phyloP scores from a whole-genome alignment of 2,797 vertebrate genomes.

The Phataginus tetradactyla region DNA sequence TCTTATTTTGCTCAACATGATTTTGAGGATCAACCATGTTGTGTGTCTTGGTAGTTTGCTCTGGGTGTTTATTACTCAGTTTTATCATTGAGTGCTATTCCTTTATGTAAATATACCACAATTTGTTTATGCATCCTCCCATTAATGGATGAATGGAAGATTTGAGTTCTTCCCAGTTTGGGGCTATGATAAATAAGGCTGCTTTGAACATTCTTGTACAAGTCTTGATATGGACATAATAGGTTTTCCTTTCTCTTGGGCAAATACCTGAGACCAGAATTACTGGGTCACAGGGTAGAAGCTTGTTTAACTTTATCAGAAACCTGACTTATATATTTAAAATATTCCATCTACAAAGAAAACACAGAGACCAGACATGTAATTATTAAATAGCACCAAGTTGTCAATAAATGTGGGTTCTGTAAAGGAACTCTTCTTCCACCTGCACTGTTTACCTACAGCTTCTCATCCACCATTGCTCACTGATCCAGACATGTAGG shows the following conservation, averaged over 20 bases:
- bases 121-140: slow-evolving; percentile 28
- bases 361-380: not conserved
- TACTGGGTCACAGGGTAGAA: not conserved
- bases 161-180: slow-evolving; percentile 30
- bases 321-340: not conserved
- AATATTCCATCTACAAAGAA: not conserved
- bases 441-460: not conserved
- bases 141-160: not conserved
- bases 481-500: not conserved
- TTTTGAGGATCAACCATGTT: not conserved
- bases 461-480: not conserved
- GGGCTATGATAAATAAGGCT: not conserved
- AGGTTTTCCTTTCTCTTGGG: slow-evolving; percentile 48
- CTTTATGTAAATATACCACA: not conserved
- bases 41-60: not conserved
- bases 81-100: slow-evolving; percentile 5
- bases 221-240: not conserved
- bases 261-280: not conserved
- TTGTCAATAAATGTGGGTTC: not conserved
- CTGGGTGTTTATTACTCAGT: not conserved
- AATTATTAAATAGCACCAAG: not conserved
- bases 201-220: not conserved
- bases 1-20: not conserved
- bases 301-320: not conserved
- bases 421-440: not conserved